phyloP scores from a whole-genome alignment of 2,888 invertebrate species.

The Timema cristinae region DNA sequence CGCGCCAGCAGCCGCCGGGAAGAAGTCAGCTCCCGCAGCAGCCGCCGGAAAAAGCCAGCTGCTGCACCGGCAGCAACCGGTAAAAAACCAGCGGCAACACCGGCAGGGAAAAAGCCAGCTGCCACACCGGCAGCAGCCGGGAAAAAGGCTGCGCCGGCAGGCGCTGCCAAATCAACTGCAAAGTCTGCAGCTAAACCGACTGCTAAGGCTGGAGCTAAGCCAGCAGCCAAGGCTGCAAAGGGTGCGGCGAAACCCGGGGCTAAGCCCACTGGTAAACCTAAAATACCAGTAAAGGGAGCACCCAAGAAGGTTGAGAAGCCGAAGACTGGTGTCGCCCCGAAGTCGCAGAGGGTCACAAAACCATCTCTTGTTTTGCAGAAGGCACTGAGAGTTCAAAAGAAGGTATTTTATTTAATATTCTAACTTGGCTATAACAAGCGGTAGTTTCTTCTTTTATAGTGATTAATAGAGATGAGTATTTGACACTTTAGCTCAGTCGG shows the following conservation, averaged over 20 bases:
- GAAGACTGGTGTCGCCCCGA: conserved; percentile 53
- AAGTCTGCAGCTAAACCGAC: conserved; percentile 45
- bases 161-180: conserved; percentile 41
- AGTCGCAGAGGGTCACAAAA: conserved; percentile 50
- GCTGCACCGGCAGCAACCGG: neutral
- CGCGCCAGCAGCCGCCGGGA: conserved; percentile 29
- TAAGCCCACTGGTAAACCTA: conserved; percentile 49
- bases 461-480: too few species aligned
- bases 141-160: conserved; percentile 42
- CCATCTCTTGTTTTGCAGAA: conserved; percentile 56
- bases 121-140: conserved; percentile 46
- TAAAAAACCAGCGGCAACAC: neutral
- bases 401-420: conserved; percentile 53
- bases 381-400: conserved; percentile 80
- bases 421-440: neutral
- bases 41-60: conserved; percentile 33
- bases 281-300: conserved; percentile 39
- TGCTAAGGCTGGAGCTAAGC: conserved; percentile 42
- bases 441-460: too few species aligned
- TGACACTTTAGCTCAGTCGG: too few species aligned
- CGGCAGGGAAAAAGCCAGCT: conserved; percentile 41
- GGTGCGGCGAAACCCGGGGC: conserved; percentile 38
- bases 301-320: conserved; percentile 50
- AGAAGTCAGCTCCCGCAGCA: conserved; percentile 19
- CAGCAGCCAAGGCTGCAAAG: conserved; percentile 43